phyloP scores from a whole-genome alignment of 2,797 vertebrate genomes.

The Brachymystax lenok region DNA sequence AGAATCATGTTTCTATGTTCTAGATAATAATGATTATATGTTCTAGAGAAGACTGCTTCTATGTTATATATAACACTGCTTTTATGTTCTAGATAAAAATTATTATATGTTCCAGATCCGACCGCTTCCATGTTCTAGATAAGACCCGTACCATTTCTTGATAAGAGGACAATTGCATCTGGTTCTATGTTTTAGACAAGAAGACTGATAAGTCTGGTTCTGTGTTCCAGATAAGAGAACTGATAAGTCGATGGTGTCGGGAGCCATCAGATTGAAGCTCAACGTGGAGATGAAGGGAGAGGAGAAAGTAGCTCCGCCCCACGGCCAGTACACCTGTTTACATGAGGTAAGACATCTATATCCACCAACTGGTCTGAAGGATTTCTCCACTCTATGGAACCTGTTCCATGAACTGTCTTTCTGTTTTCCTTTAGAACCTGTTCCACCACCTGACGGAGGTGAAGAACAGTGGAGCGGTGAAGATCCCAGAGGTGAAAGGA shows the following conservation, averaged over 20 bases:
- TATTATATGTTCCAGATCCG: too few relatives aligned
- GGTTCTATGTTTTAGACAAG: background rate
- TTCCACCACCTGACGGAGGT: slow-evolving; percentile 95
- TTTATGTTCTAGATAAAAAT: too few relatives aligned
- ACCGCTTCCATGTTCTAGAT: too few relatives aligned
- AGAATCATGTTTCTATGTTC: background rate
- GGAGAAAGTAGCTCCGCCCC: slow-evolving; percentile 95
- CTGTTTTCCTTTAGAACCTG: slow-evolving; percentile 80
- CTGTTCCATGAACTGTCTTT: background rate
- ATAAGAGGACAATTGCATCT: background rate
- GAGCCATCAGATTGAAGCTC: slow-evolving; percentile 95
- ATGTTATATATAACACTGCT: too few relatives aligned
- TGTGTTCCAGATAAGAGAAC: slow-evolving; percentile 89
- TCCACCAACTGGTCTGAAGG: background rate
- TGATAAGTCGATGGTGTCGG: slow-evolving; percentile 96
- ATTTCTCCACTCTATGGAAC: background rate
- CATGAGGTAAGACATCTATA: slow-evolving; percentile 84
- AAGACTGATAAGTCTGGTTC: background rate
- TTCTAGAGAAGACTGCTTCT: too few relatives aligned
- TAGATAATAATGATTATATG: too few relatives aligned
- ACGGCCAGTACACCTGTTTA: slow-evolving; percentile 95
- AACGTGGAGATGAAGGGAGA: slow-evolving; percentile 98
- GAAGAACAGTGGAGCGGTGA: slow-evolving; percentile 87
- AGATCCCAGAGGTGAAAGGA: slow-evolving; percentile 92
- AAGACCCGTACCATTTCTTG: too few relatives aligned